Evolutionary conservation across 2,113 vertebrate genomes (phyloP), one percentile per base, ranked within the genome.

Genomic region (Cairina moschata): DNA sequence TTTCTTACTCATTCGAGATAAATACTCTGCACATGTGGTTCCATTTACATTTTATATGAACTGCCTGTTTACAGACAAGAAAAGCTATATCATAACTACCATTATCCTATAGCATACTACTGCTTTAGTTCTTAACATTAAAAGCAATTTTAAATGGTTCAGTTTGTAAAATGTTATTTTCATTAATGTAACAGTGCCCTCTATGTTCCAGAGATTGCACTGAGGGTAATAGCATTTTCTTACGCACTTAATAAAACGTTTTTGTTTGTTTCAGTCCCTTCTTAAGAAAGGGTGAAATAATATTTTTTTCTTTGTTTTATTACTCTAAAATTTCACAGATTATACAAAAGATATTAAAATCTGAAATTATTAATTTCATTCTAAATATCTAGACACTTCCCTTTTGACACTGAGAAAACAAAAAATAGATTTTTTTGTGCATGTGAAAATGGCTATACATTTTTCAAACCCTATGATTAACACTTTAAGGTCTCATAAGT

Each of bases 161-260:
- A 4, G 17, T 44, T 66, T 69, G 17, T 59, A 80, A 95, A 94
- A 63, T 21, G 26, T 32, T 52, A 79, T 97, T 73, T 97, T 97
- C 91, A 74, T 97, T 97, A 97, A 94, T 96, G 93, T 97, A 95
- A 96, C 74, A 97, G 96, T 62, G 63, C 96, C 97, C 95, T 97
- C 97, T 98, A 96, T 88, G 91, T 96, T 94, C 80, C 88, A 96
- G 63, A 96, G 60, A 71, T 31, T 81, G 88, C 40, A 97, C 40
- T 71, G 79, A 75, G 95, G 54, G 7, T 60, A 94, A 86, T 77
- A 55, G 16, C 13, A 34, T 50, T 91, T 8, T 50, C 91, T 80
- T 38, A 31, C 67, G 73, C 28, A 42, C 44, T 55, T 88, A 69
- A 67, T 72, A 29, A 87, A 95, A 69, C 3, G 13, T 36, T 67